Conservation (phyloP, 2,888 invertebrate species). For the Philereme vetulata region DNA sequence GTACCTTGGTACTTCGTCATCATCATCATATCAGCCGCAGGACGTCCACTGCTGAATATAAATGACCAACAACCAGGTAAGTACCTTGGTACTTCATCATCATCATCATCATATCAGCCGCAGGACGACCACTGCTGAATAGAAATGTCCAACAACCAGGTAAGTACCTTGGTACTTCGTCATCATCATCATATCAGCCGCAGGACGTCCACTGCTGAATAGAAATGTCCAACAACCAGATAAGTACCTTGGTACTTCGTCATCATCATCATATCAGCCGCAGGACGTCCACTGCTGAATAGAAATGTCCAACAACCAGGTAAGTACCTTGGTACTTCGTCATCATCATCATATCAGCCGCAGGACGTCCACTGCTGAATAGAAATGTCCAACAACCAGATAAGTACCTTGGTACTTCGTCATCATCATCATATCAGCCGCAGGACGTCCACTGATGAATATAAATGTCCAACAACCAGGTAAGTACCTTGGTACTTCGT, state of each 20-base stretch:
- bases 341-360: too few relatives aligned
- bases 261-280: too few relatives aligned
- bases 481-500: conserved; percentile 53
- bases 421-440: too few relatives aligned
- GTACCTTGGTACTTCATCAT: conserved; percentile 28
- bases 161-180: conserved; percentile 53
- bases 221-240: conserved; percentile 89
- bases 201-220: too few relatives aligned
- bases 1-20: conserved; percentile 28
- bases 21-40: too few relatives aligned
- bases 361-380: too few relatives aligned
- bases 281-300: too few relatives aligned
- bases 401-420: conserved; percentile 53
- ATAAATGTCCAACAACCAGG: conserved; percentile 90
- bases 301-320: conserved; percentile 89
- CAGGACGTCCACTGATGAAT: too few relatives aligned
- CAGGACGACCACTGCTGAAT: too few relatives aligned
- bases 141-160: conserved; percentile 89
- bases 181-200: too few relatives aligned
- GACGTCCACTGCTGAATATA: conserved; percentile 48
- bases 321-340: conserved; percentile 53
- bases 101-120: too few relatives aligned
- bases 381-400: conserved; percentile 89
- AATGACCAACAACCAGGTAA: conserved; percentile 89
- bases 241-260: conserved; percentile 53